Evolutionary conservation across 2,113 vertebrate genomes (phyloP).

Genomic region (Callorhinus ursinus): DNA sequence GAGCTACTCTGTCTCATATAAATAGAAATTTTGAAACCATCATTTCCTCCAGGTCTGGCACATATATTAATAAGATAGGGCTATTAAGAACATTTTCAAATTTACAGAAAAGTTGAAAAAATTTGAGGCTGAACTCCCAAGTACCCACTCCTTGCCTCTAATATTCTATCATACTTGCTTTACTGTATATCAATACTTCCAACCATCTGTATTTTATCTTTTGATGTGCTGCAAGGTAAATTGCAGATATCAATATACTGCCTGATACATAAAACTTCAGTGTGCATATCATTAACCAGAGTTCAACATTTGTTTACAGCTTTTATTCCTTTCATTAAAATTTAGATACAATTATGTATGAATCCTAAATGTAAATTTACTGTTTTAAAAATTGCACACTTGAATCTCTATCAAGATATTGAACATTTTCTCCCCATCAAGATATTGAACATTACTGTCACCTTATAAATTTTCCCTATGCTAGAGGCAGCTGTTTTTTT

Average conservation of each 20-base stretch:
- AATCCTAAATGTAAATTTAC: neutral
- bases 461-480: neutral
- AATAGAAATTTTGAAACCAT: neutral
- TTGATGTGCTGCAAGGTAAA: neutral
- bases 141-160: neutral
- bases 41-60: neutral
- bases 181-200: neutral
- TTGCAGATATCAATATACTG: neutral
- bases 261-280: neutral
- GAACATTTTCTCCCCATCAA: neutral
- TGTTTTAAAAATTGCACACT: neutral
- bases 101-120: neutral
- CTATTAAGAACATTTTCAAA: neutral
- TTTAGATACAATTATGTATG: neutral
- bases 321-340: constrained; percentile 20
- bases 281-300: neutral
- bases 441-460: neutral
- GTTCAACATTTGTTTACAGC: neutral
- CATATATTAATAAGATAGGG: neutral
- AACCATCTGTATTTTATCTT: neutral
- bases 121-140: neutral
- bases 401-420: neutral
- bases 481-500: neutral
- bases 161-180: neutral
- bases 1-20: neutral